Percentiles rank a stretch among this genome's conserved stretches.
Evolutionary conservation across 1,140 invertebrate genomes (phyloP).

Genomic region (Papilio polytes): DNA sequence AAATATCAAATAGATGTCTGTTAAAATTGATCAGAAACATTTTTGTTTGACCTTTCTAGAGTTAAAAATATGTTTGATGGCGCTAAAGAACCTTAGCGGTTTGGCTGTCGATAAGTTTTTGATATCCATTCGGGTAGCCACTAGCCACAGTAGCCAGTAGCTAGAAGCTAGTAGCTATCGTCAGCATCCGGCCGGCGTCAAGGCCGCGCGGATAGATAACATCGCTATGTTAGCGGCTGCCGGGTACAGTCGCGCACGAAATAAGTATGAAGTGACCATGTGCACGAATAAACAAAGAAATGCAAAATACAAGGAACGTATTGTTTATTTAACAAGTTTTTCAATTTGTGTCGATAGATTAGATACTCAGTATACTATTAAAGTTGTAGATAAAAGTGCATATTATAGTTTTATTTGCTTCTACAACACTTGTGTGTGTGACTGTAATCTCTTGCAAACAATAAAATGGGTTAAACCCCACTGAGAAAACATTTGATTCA

Average conservation of each 20-base stretch:
- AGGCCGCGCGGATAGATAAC: constrained; percentile 56
- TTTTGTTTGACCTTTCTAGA: background rate
- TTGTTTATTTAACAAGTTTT: too few relatives aligned
- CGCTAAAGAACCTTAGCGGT: constrained; percentile 36
- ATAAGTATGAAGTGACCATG: constrained; percentile 19
- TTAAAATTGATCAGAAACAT: too few relatives aligned
- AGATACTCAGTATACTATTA: too few relatives aligned
- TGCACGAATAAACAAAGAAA: constrained; percentile 48
- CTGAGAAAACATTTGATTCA: constrained; percentile 18
- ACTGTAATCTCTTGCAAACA: constrained; percentile 14
- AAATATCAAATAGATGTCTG: too few relatives aligned
- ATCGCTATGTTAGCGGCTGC: constrained; percentile 47
- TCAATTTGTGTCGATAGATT: too few relatives aligned
- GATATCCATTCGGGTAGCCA: constrained; percentile 44
- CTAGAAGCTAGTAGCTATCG: constrained; percentile 43
- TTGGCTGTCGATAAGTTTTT: constrained; percentile 47
- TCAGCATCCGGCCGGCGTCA: constrained; percentile 60
- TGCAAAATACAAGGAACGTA: background rate
- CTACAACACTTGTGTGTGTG: background rate
- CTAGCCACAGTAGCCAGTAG: background rate
- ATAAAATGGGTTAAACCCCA: constrained; percentile 40
- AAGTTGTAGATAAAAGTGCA: too few relatives aligned
- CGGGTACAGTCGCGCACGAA: constrained; percentile 48
- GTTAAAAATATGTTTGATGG: constrained; percentile 23
- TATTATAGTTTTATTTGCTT: too few relatives aligned